These are phyloP conservation scores for Serranus cabrilla DNA, from an alignment of 2,797 vertebrate genomes.

Conservation along the genomic window DNA sequence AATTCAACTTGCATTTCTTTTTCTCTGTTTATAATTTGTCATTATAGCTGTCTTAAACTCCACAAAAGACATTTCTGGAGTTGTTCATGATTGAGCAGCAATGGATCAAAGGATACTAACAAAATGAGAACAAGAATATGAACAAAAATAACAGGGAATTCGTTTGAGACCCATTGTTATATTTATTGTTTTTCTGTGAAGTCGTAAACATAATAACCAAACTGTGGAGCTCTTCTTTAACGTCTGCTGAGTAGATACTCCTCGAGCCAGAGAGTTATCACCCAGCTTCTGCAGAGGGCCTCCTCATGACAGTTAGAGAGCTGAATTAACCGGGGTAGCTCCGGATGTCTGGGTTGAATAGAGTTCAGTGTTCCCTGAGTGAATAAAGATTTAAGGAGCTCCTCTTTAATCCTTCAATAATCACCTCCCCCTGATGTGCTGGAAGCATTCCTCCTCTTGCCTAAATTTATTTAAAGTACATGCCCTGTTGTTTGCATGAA, in stretches of 20 bases:
- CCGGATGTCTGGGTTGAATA: constrained; percentile 10
- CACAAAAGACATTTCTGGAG: too few relatives aligned
- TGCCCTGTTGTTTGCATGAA: constrained; percentile 22
- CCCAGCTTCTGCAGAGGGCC: neutral
- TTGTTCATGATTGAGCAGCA: too few relatives aligned
- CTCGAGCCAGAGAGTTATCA: neutral
- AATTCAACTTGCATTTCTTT: too few relatives aligned
- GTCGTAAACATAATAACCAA: neutral
- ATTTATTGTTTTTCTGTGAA: too few relatives aligned
- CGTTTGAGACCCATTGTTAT: too few relatives aligned
- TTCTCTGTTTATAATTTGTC: too few relatives aligned
- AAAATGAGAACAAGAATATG: too few relatives aligned
- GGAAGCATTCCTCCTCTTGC: constrained; percentile 33
- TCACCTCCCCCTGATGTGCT: constrained; percentile 30
- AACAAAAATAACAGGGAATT: too few relatives aligned
- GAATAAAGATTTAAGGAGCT: constrained; percentile 36
- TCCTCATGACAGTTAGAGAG: neutral
- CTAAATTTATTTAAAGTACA: constrained; percentile 34
- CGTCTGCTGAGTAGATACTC: neutral
- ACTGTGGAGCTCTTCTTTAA: neutral
- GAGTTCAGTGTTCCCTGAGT: constrained; percentile 32
- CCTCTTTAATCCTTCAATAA: constrained; percentile 45
- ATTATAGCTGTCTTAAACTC: too few relatives aligned
- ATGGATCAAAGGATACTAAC: too few relatives aligned
- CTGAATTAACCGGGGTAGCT: constrained; percentile 3